Percentiles rank a stretch among this genome's conserved stretches.
Evolutionary conservation across 2,888 invertebrate species (phyloP).

Genomic region (Tuberolachnus salignus): DNA sequence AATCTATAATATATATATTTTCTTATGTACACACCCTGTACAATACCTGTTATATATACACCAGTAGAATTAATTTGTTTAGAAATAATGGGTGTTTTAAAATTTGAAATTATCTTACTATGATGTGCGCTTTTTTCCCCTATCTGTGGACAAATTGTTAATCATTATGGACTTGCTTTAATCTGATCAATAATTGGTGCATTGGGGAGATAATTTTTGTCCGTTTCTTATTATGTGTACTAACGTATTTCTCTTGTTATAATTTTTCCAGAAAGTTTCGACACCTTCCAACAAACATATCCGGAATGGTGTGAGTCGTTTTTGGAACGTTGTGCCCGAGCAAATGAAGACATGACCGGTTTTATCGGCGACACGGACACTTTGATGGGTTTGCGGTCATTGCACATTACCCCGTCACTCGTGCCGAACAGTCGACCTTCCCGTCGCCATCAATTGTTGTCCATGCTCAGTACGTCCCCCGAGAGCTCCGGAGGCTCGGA

Average conservation of each 20-base stretch:
- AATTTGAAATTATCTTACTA: too few relatives aligned
- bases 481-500: constrained; percentile 51
- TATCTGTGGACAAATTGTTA: too few relatives aligned
- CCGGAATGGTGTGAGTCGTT: constrained; percentile 89
- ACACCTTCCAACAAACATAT: constrained; percentile 80
- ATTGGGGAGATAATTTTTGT: too few relatives aligned
- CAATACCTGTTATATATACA: too few relatives aligned
- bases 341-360: constrained; percentile 49
- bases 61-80: too few relatives aligned
- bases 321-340: constrained; percentile 65
- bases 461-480: constrained; percentile 33
- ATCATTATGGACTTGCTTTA: too few relatives aligned
- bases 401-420: constrained; percentile 67
- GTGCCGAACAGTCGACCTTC: constrained; percentile 30
- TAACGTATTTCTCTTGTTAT: constrained; percentile 15
- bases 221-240: background rate
- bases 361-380: constrained; percentile 59
- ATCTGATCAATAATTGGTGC: too few relatives aligned
- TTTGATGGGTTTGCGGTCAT: constrained; percentile 73
- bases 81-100: too few relatives aligned
- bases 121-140: too few relatives aligned
- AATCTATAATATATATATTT: too few relatives aligned
- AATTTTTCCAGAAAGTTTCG: constrained; percentile 79
- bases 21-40: too few relatives aligned
- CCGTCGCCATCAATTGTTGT: constrained; percentile 38